phyloP scores from a whole-genome alignment of 1,140 invertebrate genomes.

The Ostrea denselamellosa region DNA sequence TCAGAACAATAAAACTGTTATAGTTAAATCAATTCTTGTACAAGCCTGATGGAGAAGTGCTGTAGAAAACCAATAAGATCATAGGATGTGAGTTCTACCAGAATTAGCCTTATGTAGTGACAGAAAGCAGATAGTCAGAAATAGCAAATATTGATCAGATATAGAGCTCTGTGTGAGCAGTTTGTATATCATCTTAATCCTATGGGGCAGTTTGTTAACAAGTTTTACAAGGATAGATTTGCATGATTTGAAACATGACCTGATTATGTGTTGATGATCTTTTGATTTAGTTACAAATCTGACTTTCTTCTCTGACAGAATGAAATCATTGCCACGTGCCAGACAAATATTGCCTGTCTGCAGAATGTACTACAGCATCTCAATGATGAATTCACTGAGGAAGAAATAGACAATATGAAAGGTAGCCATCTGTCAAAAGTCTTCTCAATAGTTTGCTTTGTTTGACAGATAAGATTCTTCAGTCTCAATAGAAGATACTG shows the following conservation, averaged over 20 bases:
- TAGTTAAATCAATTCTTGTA: not conserved
- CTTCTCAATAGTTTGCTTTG: too few species aligned
- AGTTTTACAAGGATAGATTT: not conserved
- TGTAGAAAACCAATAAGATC: not conserved
- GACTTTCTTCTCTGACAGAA: slow-evolving; percentile 76
- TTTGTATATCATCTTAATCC: not conserved
- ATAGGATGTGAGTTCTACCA: slow-evolving; percentile 15
- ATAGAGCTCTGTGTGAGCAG: not conserved
- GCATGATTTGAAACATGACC: not conserved
- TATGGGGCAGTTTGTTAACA: not conserved
- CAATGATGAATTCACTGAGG: slow-evolving; percentile 71
- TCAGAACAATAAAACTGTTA: not conserved
- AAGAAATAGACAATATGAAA: slow-evolving; percentile 66
- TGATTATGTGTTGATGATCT: not conserved
- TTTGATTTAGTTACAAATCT: not conserved
- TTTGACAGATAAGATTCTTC: too few species aligned
- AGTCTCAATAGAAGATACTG: too few species aligned
- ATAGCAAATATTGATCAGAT: slow-evolving; percentile 22
- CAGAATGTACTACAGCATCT: slow-evolving; percentile 74
- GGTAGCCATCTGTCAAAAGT: slow-evolving; percentile 42
- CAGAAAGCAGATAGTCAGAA: not conserved
- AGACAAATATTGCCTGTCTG: slow-evolving; percentile 86
- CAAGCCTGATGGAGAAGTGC: not conserved
- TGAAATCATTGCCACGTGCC: slow-evolving; percentile 87
- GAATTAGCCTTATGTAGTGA: not conserved